Percentiles rank a stretch among this genome's conserved stretches.
These are phyloP conservation scores for Helostoma temminkii DNA, from an alignment of 2,797 vertebrate genomes.

Conservation along the genomic window DNA sequence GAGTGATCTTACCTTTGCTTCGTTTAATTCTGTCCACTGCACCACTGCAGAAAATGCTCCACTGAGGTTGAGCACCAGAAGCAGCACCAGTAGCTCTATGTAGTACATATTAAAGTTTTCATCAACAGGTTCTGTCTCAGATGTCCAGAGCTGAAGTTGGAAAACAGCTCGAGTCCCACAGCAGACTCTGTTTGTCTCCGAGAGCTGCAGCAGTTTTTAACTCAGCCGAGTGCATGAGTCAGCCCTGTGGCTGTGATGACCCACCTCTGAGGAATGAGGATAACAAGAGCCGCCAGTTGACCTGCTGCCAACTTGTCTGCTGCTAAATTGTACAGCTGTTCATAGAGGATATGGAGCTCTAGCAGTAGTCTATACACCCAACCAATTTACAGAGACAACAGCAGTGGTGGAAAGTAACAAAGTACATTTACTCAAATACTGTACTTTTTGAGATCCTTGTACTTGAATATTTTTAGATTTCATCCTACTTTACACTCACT, in stretches of 20 bases:
- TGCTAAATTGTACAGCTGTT: conserved; percentile 51
- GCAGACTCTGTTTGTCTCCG: conserved; percentile 55
- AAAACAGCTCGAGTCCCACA: conserved; percentile 43
- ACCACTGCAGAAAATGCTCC: conserved; percentile 62
- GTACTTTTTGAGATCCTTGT: too few species aligned
- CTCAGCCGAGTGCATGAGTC: conserved; percentile 72
- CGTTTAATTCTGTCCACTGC: conserved; percentile 72
- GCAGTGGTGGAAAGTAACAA: too few species aligned
- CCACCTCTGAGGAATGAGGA: conserved; percentile 80
- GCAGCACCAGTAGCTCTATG: conserved; percentile 54
- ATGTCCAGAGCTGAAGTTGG: conserved; percentile 14
- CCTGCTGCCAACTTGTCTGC: conserved; percentile 48
- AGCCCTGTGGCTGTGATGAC: conserved; percentile 73
- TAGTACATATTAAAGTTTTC: conserved; percentile 59
- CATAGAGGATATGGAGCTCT: conserved; percentile 4
- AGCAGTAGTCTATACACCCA: not conserved
- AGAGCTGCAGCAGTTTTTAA: conserved; percentile 69
- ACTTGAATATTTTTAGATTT: too few species aligned
- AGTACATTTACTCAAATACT: too few species aligned
- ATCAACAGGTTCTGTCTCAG: not conserved
- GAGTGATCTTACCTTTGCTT: conserved; percentile 76
- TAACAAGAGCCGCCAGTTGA: conserved; percentile 60
- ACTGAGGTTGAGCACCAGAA: conserved; percentile 57
- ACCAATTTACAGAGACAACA: not conserved
- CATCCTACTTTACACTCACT: too few species aligned